Evolutionary conservation across 37 sponge, comb jelly and placozoan species (phyloP), one percentile per base, ranked within the genome.

Genomic region (Chondrilla cf. caribensis): DNA sequence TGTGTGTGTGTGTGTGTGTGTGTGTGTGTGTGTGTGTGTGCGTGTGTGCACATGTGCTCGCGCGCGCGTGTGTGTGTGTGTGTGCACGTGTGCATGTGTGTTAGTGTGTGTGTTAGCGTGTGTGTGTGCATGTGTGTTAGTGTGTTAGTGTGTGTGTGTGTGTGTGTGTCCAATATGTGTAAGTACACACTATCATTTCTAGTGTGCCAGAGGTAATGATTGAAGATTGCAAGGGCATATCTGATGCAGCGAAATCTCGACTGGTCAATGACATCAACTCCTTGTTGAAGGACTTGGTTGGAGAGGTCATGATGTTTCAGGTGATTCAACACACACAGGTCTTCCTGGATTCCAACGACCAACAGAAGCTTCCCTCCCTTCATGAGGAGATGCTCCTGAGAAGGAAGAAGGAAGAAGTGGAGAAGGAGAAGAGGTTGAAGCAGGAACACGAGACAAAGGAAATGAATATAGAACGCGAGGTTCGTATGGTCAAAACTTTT

Each of bases 341-440:
- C 6, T 92, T 89, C 68, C 84, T 92, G 58, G 89, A 88, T 71
- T 70, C 79, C 29, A 86, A 88, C n/a, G 86, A 86, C 22, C 84
- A 87, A 21, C 86, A 85, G 11, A 86, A 55, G 17, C 65, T 89
- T 21, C 76, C 76, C 41, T 92, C 93, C 9, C 84, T 92, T 25
- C 68, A 92, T 41, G 84, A 92, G 81, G 89, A 92, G 75, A 92
- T 92, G 93, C 55, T 92, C n/a, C 70, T 81, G 70, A 70, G 75
- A 29, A 73, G 82, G 83, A 57, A 70, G 85, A 32, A 19, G 85
- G 71, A 44, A 68, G 84, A 86, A 81, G 75, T 17, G n/a, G 81
- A 54, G 59, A 67, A 77, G 58, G 42, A 65, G 67, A 71, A 35
- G 77, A 75, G 38, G 58, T 29, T 47, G 64, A 68, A 83, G 38